Conservation (phyloP, 2,113 vertebrate species). For the Calidris pugnax region DNA sequence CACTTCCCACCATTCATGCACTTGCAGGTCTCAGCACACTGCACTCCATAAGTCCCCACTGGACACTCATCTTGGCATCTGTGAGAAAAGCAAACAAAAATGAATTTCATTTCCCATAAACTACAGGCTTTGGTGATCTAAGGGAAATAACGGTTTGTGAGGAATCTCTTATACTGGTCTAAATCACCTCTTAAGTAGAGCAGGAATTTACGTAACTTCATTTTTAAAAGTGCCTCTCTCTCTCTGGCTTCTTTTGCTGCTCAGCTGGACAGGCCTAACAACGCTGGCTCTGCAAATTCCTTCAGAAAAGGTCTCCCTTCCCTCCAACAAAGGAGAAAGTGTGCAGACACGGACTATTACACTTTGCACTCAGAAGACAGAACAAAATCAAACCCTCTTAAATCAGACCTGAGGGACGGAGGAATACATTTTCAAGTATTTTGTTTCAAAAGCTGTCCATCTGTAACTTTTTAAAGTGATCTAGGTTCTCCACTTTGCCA, state of each 20-base stretch:
- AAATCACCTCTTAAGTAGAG: background rate
- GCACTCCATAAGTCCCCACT: slow-evolving; percentile 83
- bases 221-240: background rate
- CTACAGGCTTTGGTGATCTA: background rate
- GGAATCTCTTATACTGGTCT: background rate
- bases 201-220: background rate
- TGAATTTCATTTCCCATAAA: background rate
- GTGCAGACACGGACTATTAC: background rate
- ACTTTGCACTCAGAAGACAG: background rate
- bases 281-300: background rate
- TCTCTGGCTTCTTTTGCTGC: background rate
- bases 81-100: background rate
- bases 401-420: background rate
- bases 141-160: background rate
- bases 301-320: background rate
- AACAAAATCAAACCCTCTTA: background rate
- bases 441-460: background rate
- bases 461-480: background rate
- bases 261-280: background rate
- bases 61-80: slow-evolving; percentile 96
- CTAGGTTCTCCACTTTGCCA: background rate
- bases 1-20: slow-evolving; percentile 89
- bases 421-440: background rate
- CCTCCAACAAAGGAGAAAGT: background rate
- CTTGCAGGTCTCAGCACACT: slow-evolving; percentile 83